Percentiles rank a stretch among this genome's conserved stretches.
These are phyloP conservation scores for Pseudois nayaur DNA, from an alignment of 2,113 vertebrate species.

Conservation along the genomic window DNA sequence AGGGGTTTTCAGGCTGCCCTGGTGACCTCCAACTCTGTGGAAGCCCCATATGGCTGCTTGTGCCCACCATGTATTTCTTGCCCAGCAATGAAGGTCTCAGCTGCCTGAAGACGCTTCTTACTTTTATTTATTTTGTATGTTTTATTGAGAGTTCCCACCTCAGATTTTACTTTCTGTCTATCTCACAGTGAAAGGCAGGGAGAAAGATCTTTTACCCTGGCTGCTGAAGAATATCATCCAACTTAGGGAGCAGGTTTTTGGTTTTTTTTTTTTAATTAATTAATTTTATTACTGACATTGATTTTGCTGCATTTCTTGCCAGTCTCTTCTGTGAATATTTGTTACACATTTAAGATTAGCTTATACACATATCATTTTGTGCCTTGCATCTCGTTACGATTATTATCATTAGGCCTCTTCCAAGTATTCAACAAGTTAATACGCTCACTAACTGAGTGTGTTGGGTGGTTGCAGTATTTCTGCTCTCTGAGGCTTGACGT, in stretches of 20 bases:
- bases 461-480: neutral
- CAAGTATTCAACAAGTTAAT: neutral
- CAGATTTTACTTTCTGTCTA: neutral
- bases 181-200: neutral
- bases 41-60: neutral
- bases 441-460: neutral
- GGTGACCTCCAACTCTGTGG: neutral
- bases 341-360: neutral
- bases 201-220: neutral
- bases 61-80: neutral
- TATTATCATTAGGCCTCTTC: neutral
- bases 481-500: neutral
- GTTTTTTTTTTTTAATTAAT: neutral
- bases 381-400: neutral
- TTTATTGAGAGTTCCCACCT: neutral
- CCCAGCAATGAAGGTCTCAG: neutral
- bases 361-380: neutral
- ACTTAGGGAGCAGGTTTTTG: neutral
- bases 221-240: neutral
- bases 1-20: accelerated
- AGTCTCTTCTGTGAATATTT: neutral
- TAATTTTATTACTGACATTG: neutral
- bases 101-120: neutral
- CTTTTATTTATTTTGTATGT: neutral
- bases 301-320: neutral